A percentile compares a stretch with the other conserved stretches of the same genome.
Conservation (phyloP, 2,113 vertebrate genomes). For the Ctenomys sociabilis region DNA sequence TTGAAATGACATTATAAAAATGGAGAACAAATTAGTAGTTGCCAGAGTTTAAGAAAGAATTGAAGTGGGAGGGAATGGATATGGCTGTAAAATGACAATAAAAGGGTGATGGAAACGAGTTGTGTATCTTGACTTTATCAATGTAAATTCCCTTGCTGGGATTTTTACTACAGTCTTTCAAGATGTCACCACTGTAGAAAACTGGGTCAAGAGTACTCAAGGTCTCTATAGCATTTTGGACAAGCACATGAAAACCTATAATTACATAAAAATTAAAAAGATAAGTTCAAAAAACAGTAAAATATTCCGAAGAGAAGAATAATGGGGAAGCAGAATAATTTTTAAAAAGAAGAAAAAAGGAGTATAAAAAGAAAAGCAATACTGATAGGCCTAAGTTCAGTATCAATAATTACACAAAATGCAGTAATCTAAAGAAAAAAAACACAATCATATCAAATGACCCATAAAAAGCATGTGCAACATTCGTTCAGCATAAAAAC, state of each 20-base stretch:
- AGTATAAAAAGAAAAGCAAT: background rate
- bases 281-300: background rate
- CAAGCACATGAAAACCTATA: background rate
- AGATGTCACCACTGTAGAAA: background rate
- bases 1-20: background rate
- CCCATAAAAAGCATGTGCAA: background rate
- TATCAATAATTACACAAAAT: background rate
- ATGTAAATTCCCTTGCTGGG: background rate
- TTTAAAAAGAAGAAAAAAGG: background rate
- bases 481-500: constrained; percentile 20
- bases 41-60: background rate
- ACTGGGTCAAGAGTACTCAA: background rate
- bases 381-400: background rate
- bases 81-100: background rate
- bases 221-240: background rate
- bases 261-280: background rate
- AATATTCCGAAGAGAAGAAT: constrained; percentile 23
- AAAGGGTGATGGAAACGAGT: background rate
- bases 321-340: background rate
- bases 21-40: constrained; percentile 25
- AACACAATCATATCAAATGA: background rate
- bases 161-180: background rate
- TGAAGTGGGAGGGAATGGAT: background rate
- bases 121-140: background rate
- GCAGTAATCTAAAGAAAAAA: background rate